Base-by-base conservation (phyloP, 2,888 invertebrate species). In the Blastobasis adustella region DNA sequence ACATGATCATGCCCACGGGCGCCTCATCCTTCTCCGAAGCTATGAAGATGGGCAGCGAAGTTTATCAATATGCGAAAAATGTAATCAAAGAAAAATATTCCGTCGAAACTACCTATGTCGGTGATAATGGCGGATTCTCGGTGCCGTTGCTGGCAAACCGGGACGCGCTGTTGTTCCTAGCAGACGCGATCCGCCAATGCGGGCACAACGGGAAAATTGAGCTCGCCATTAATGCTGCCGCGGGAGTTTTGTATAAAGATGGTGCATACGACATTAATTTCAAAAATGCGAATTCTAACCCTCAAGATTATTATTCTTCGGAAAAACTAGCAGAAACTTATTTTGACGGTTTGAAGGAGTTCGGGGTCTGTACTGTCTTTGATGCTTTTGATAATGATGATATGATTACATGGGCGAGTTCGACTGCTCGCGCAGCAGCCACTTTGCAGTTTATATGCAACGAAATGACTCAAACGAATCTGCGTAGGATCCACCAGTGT, bases 371-470 rank as follows among this genome's bases (percentile, higher is more conserved):
- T 37, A 97, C 98, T 37, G 94, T 99, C 73, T 98, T 99, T 80
- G 99, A 99, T 92, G 97, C 96, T 48, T 99, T 98, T 81, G 98
- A 99, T 67, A 97, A 94, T 80, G 99, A 99, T 75, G 97, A 98
- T 76, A 99, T 99, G 99, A 93, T 93, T n/a, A 97, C 98, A 36
- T 99, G 98, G 97, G 91, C 93, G 7, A 89, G 90, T 52, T 89
- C 97, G 59, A 92, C 95, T 9, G 83, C 90, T 45, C 91, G 91
- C 49, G 23, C 23, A 23, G 23, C 23, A 23, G 93, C 94, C 9
- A 76, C 82, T 36, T 93, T 93, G 56, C 98, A 96, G 86, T 91
- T 96, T 67, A 93, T 94, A 50, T 98, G 97, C 57, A 99, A 99
- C 77, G 99, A 99, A 84, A 91, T 99, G 76, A 97, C 98, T 38